These are phyloP conservation scores for Pagrus major DNA, from an alignment of 2,113 vertebrate genomes.

Conservation along the genomic window DNA sequence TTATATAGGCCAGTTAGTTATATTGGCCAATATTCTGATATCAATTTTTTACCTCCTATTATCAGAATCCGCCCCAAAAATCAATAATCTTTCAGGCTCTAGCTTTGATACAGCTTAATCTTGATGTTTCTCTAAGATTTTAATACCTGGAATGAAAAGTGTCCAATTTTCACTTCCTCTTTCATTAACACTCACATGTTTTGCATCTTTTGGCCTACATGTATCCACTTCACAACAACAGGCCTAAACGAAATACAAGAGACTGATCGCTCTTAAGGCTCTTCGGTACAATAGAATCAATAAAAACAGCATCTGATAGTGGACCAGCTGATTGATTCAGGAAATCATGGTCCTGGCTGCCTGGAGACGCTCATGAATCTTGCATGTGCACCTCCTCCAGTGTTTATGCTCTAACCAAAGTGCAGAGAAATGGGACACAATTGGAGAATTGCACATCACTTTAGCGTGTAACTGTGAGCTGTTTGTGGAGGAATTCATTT, in stretches of 20 bases:
- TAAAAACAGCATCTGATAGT: slow-evolving; percentile 45
- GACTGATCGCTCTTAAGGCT: background rate
- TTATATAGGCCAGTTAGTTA: too few species aligned
- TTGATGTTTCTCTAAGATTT: background rate
- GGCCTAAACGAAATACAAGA: background rate
- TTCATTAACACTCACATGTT: background rate
- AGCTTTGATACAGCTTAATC: background rate
- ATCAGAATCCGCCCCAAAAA: too few species aligned
- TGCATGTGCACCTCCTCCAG: slow-evolving; percentile 46
- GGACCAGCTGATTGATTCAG: slow-evolving; percentile 58
- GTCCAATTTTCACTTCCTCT: background rate
- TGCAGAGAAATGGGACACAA: slow-evolving; percentile 28
- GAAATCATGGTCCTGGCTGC: slow-evolving; percentile 45
- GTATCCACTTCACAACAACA: slow-evolving; percentile 2
- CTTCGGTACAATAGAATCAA: slow-evolving; percentile 40
- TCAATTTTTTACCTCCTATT: too few species aligned
- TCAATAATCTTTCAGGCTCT: too few species aligned
- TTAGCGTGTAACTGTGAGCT: slow-evolving; percentile 7
- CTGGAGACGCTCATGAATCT: slow-evolving; percentile 66
- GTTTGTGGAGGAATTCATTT: slow-evolving; percentile 28
- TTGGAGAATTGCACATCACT: slow-evolving; percentile 30
- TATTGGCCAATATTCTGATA: too few species aligned
- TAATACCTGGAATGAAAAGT: background rate
- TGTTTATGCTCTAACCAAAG: slow-evolving; percentile 19
- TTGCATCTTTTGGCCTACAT: background rate